phyloP scores from a whole-genome alignment of 2,113 vertebrate genomes.

The Triplophysa dalaica region DNA sequence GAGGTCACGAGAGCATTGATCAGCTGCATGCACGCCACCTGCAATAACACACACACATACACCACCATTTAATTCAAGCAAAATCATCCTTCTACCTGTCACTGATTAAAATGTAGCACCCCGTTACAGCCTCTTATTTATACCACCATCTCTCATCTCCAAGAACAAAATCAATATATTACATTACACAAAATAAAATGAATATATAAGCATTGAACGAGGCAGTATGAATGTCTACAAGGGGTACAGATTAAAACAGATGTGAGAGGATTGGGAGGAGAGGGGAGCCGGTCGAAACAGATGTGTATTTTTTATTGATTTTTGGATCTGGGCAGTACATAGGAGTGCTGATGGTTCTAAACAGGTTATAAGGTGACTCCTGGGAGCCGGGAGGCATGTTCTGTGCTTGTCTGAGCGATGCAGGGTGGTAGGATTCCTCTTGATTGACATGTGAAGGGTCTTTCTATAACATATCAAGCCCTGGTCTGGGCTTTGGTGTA shows the following conservation, averaged over 20 bases:
- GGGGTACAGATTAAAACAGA: background rate
- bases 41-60: conserved; percentile 39
- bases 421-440: conserved; percentile 61
- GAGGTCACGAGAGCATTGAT: conserved; percentile 96
- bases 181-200: conserved; percentile 26
- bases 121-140: conserved; percentile 20
- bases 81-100: background rate
- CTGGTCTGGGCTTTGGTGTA: conserved; percentile 54
- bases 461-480: conserved; percentile 56
- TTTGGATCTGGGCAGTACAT: conserved; percentile 63
- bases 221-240: background rate
- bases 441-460: conserved; percentile 60
- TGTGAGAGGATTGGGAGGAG: background rate
- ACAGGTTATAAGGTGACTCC: conserved; percentile 68
- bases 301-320: conserved; percentile 71
- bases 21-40: conserved; percentile 98
- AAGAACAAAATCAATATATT: conserved; percentile 1
- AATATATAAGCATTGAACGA: conserved; percentile 14
- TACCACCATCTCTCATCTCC: conserved; percentile 5
- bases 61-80: background rate
- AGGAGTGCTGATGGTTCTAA: conserved; percentile 72
- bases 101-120: conserved; percentile 24
- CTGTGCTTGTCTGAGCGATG: conserved; percentile 64
- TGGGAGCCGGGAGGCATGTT: conserved; percentile 65
- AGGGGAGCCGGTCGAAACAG: conserved; percentile 57